phyloP scores from a whole-genome alignment of 2,797 vertebrate genomes.

The Anolis apletophallus region DNA sequence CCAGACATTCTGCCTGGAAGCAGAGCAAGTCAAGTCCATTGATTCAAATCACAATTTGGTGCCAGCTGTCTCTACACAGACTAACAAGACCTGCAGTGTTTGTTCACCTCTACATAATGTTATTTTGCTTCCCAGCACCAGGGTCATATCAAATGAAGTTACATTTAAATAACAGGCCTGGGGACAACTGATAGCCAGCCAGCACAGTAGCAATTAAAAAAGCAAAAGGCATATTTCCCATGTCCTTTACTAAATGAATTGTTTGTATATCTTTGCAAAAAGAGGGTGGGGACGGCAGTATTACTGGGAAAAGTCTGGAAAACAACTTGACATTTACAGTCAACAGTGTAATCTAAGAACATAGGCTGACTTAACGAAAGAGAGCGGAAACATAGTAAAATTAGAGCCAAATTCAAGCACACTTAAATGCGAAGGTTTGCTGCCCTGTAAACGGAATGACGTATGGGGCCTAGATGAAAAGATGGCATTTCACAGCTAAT shows the following conservation, averaged over 20 bases:
- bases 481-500: conserved; percentile 40
- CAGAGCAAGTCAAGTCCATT: conserved; percentile 28
- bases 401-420: conserved; percentile 1
- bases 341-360: conserved; percentile 28
- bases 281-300: background rate
- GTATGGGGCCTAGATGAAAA: background rate
- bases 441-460: background rate
- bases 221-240: background rate
- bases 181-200: conserved; percentile 28
- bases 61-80: conserved; percentile 48
- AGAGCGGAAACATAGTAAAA: conserved; percentile 28
- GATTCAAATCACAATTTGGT: conserved; percentile 34
- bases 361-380: conserved; percentile 20
- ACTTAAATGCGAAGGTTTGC: conserved; percentile 24
- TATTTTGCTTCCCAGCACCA: conserved; percentile 55
- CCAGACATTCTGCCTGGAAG: conserved; percentile 30
- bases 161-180: conserved; percentile 57
- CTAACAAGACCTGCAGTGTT: conserved; percentile 52
- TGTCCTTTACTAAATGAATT: conserved; percentile 50
- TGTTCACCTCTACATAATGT: conserved; percentile 7
- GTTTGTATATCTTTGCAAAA: conserved; percentile 46
- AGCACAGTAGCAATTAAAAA: conserved; percentile 33
- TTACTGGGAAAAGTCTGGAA: conserved; percentile 31
- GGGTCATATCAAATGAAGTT: conserved; percentile 48
- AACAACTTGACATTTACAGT: conserved; percentile 17